Conservation (phyloP, 2,888 invertebrate species). For the Polietes domitor region DNA sequence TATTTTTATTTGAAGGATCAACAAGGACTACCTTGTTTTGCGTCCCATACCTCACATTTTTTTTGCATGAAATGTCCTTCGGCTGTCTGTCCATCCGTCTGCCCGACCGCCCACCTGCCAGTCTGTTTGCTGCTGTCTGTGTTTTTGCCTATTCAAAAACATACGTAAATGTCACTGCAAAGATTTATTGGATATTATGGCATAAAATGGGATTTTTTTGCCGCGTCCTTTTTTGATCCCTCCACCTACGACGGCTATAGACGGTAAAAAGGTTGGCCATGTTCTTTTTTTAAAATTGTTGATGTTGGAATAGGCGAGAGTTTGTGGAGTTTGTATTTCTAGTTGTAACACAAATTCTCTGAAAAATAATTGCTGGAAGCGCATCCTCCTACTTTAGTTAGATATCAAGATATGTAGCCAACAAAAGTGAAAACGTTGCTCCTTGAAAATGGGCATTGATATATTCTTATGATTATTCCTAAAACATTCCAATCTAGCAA, state of each 20-base stretch:
- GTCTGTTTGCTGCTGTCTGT: neutral
- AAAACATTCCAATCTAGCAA: too few relatives aligned
- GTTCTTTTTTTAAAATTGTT: too few relatives aligned
- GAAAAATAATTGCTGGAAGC: too few relatives aligned
- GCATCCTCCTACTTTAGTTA: too few relatives aligned
- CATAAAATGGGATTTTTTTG: conserved; percentile 67
- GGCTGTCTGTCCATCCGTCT: neutral
- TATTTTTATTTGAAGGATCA: neutral
- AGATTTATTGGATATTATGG: conserved; percentile 77
- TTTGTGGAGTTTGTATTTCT: too few relatives aligned
- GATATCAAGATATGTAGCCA: too few relatives aligned
- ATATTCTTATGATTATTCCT: too few relatives aligned
- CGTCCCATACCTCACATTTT: neutral
- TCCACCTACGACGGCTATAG: neutral
- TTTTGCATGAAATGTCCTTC: neutral
- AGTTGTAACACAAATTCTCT: too few relatives aligned
- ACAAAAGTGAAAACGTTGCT: too few relatives aligned
- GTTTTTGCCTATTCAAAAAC: conserved; percentile 4
- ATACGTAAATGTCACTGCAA: conserved; percentile 51
- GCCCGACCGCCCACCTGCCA: neutral
- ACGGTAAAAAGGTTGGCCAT: neutral
- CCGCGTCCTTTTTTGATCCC: neutral
- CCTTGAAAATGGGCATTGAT: too few relatives aligned
- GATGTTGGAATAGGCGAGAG: too few relatives aligned
- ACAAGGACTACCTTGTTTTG: neutral